phyloP scores from a whole-genome alignment of 2,113 vertebrate species.

The Picathartes gymnocephalus region DNA sequence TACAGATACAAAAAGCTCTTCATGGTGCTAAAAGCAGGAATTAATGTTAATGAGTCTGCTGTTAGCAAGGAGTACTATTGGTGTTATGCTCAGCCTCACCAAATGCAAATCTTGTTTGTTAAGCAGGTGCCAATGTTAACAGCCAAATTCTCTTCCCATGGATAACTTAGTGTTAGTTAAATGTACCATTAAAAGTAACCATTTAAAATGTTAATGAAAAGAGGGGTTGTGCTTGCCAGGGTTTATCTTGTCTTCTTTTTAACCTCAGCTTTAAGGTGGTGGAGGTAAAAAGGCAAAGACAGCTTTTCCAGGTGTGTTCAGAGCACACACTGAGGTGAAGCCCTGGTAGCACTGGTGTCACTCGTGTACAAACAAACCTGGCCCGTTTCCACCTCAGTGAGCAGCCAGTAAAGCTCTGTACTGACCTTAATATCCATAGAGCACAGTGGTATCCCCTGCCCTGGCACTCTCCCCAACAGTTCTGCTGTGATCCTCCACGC shows the following conservation, averaged over 20 bases:
- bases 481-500: accelerated
- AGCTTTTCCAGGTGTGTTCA: neutral
- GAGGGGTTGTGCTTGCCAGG: neutral
- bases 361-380: accelerated
- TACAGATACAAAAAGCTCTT: constrained; percentile 39
- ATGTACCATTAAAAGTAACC: constrained; percentile 73
- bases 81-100: constrained; percentile 53
- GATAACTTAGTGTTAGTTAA: constrained; percentile 71
- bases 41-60: constrained; percentile 69
- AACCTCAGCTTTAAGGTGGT: neutral
- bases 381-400: neutral
- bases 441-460: neutral
- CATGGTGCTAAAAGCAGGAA: constrained; percentile 41
- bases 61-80: constrained; percentile 51
- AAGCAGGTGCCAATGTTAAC: constrained; percentile 65
- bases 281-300: neutral
- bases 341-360: neutral
- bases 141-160: constrained; percentile 64
- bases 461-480: neutral
- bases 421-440: neutral
- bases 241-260: neutral
- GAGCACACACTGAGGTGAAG: neutral
- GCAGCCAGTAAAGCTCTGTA: neutral
- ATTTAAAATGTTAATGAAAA: constrained; percentile 68
- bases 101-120: constrained; percentile 61